Percentiles rank a stretch among this genome's conserved stretches.
These are phyloP conservation scores for Nesoenas mayeri DNA, from an alignment of 2,113 vertebrate genomes.

Conservation along the genomic window DNA sequence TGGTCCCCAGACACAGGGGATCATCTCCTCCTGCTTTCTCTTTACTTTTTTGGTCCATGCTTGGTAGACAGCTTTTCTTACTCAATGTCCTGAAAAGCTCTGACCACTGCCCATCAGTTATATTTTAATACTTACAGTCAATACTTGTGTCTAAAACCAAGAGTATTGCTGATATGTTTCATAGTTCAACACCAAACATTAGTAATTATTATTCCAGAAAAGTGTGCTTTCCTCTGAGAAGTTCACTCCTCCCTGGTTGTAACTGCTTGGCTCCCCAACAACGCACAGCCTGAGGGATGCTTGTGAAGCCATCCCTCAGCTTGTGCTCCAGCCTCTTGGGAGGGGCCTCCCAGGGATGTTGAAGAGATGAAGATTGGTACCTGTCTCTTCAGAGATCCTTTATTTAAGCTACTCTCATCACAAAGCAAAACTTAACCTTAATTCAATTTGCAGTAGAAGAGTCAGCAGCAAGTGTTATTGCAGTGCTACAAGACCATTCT, in stretches of 20 bases:
- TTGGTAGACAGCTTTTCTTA: not conserved
- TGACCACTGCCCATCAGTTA: not conserved
- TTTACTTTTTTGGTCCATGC: fast-evolving
- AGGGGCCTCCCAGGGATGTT: not conserved
- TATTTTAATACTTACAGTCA: not conserved
- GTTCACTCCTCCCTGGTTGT: not conserved
- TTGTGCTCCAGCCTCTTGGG: not conserved
- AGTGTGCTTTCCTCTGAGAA: not conserved
- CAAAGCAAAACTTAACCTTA: not conserved
- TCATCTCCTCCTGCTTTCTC: not conserved
- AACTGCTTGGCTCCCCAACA: not conserved
- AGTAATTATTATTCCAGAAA: not conserved
- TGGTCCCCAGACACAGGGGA: not conserved
- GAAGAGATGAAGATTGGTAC: not conserved
- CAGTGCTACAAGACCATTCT: not conserved
- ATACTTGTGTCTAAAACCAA: not conserved
- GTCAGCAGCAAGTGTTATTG: not conserved
- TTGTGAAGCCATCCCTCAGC: not conserved
- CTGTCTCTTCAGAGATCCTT: not conserved
- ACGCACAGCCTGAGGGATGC: not conserved
- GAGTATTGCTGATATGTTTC: not conserved
- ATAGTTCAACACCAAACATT: not conserved
- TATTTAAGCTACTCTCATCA: not conserved
- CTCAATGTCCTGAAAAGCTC: not conserved
- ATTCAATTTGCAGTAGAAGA: not conserved